A percentile compares a stretch with the other conserved stretches of the same genome.
Evolutionary conservation across 2,888 invertebrate species (phyloP).

Genomic region (Nymphalis urticae): DNA sequence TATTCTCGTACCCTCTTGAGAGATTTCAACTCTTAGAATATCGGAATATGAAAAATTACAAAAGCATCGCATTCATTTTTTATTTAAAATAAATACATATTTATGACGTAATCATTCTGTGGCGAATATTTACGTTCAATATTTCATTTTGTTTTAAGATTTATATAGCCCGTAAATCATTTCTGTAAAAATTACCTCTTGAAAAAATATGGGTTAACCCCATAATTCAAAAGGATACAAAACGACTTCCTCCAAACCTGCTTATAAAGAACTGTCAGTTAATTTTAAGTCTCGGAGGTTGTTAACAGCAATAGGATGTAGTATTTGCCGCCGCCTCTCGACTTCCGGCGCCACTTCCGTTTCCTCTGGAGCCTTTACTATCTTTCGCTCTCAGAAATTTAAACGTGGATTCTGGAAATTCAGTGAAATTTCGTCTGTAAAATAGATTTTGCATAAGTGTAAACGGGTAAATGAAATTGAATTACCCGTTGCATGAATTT

Average conservation of each 20-base stretch:
- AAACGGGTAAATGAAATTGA: slow-evolving; percentile 5
- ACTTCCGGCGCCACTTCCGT: slow-evolving; percentile 44
- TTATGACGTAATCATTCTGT: too few relatives aligned
- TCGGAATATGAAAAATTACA: too few relatives aligned
- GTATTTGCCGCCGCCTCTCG: slow-evolving; percentile 48
- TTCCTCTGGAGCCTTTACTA: slow-evolving; percentile 37
- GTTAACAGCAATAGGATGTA: slow-evolving; percentile 45
- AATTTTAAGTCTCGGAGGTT: slow-evolving; percentile 38
- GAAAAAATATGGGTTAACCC: neutral
- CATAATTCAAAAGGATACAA: slow-evolving; percentile 5
- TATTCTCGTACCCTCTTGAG: neutral
- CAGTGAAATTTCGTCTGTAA: slow-evolving; percentile 15
- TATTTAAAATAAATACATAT: too few relatives aligned
- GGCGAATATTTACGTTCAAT: too few relatives aligned
- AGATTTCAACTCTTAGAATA: too few relatives aligned
- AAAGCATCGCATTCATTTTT: too few relatives aligned
- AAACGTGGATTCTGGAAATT: slow-evolving; percentile 22
- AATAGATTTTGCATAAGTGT: slow-evolving; percentile 13
- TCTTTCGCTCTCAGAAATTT: slow-evolving; percentile 27
- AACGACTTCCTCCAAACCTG: slow-evolving; percentile 4
- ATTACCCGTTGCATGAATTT: slow-evolving; percentile 1
- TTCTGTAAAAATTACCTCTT: too few relatives aligned
- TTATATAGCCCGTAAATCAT: too few relatives aligned
- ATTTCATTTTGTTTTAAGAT: too few relatives aligned
- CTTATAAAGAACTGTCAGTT: slow-evolving; percentile 30